Conservation (phyloP, 2,888 invertebrate species). For the Cepaea hortensis region DNA sequence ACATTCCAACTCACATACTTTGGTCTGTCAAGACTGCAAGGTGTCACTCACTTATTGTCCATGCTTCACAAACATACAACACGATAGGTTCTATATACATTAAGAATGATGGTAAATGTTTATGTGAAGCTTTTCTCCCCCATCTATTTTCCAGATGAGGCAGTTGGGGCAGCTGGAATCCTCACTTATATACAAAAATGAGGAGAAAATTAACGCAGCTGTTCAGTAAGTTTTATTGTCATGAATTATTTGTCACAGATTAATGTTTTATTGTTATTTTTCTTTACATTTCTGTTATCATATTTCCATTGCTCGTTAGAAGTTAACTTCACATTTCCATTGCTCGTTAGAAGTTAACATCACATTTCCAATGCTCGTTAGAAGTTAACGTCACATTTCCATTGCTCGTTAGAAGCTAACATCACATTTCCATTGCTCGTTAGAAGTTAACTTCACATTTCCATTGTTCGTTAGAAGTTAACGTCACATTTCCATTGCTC, state of each 20-base stretch:
- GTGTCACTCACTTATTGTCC: too few species aligned
- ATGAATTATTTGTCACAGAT: neutral
- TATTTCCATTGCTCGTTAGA: neutral
- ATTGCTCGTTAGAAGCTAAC: too few species aligned
- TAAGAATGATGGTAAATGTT: too few species aligned
- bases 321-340: neutral
- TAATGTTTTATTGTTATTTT: neutral
- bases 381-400: neutral
- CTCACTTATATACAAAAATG: constrained; percentile 69
- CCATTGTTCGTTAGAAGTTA: neutral
- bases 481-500: neutral
- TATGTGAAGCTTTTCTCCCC: too few species aligned
- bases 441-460: neutral
- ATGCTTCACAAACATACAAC: too few species aligned
- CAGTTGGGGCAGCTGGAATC: constrained; percentile 66
- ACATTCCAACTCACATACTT: too few species aligned
- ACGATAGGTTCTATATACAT: neutral
- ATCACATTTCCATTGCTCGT: too few species aligned
- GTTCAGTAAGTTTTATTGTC: constrained; percentile 63
- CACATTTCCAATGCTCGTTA: too few species aligned
- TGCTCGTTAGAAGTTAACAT: neutral
- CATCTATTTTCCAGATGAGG: constrained; percentile 60
- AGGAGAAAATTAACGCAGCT: constrained; percentile 70
- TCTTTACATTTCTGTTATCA: neutral
- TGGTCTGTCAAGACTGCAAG: too few species aligned